Evolutionary conservation across 2,113 vertebrate genomes (phyloP).

Genomic region (Nerophis lumbriciformis): DNA sequence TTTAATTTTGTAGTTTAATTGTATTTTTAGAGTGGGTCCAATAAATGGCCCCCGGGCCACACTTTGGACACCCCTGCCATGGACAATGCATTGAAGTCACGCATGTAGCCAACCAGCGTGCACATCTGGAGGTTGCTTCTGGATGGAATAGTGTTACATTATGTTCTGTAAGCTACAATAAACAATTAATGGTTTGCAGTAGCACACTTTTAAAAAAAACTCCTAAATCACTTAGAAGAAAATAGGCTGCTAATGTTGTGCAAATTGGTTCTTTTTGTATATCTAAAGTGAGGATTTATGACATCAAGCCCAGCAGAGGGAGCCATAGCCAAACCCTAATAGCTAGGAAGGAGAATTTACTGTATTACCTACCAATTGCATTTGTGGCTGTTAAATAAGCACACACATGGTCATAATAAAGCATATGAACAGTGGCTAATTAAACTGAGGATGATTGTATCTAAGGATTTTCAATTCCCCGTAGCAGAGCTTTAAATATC

Average conservation of each 20-base stretch:
- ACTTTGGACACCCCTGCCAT: no score
- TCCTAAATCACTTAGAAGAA: background rate
- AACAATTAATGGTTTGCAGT: no score
- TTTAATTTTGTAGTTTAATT: no score
- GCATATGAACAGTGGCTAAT: conserved; percentile 1
- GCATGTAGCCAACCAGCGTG: no score
- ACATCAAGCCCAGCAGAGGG: conserved; percentile 37
- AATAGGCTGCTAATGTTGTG: background rate
- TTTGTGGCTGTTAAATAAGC: conserved; percentile 5
- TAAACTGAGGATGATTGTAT: background rate
- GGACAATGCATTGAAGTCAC: no score
- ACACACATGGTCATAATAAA: background rate
- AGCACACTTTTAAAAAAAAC: no score
- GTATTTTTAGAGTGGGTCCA: no score
- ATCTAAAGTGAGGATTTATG: background rate
- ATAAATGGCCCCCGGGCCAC: no score
- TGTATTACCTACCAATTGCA: background rate
- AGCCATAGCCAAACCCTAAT: conserved; percentile 14
- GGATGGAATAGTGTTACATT: no score
- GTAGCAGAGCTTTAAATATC: conserved; percentile 11
- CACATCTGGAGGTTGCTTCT: no score
- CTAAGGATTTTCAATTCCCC: background rate
- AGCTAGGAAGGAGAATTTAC: background rate
- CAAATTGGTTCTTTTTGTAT: background rate
- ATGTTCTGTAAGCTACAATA: no score